Evolutionary conservation across 1,140 invertebrate genomes (phyloP).

Genomic region (Phenacoccus solenopsis): DNA sequence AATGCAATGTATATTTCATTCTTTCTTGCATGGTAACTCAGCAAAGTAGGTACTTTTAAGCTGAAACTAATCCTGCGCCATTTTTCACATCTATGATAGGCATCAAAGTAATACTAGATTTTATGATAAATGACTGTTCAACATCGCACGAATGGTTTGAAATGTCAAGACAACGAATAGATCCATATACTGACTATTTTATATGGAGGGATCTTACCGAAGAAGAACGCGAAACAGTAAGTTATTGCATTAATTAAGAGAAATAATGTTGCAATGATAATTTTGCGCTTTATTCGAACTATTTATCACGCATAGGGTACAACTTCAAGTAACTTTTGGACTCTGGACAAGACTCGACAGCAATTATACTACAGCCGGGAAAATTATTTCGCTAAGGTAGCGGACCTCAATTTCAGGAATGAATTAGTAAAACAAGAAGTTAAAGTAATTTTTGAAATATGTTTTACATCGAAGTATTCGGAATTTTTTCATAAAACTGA

Average conservation of each 20-base stretch:
- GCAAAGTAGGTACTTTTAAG: too few species aligned
- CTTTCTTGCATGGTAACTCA: too few species aligned
- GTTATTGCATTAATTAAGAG: too few species aligned
- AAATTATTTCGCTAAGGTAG: conserved; percentile 60
- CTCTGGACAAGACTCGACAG: conserved; percentile 46
- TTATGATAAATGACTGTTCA: conserved; percentile 75
- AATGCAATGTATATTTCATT: too few species aligned
- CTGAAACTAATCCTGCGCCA: too few species aligned
- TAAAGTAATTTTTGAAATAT: conserved; percentile 36
- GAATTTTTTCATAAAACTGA: too few species aligned
- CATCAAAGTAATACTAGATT: conserved; percentile 65
- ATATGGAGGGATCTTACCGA: conserved; percentile 51
- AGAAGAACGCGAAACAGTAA: too few species aligned
- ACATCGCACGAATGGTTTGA: conserved; percentile 64
- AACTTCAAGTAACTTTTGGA: conserved; percentile 60
- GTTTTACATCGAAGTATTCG: too few species aligned
- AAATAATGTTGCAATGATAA: too few species aligned
- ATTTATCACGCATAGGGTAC: too few species aligned
- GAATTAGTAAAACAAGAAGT: conserved; percentile 46
- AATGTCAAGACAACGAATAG: conserved; percentile 44
- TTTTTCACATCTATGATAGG: too few species aligned
- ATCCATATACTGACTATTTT: conserved; percentile 59
- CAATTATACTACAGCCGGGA: conserved; percentile 66
- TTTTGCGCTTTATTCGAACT: too few species aligned
- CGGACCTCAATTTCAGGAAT: conserved; percentile 61